Evolutionary conservation across 2,888 invertebrate species (phyloP), one percentile per base, ranked within the genome.

Genomic region (Sicus ferrugineus): DNA sequence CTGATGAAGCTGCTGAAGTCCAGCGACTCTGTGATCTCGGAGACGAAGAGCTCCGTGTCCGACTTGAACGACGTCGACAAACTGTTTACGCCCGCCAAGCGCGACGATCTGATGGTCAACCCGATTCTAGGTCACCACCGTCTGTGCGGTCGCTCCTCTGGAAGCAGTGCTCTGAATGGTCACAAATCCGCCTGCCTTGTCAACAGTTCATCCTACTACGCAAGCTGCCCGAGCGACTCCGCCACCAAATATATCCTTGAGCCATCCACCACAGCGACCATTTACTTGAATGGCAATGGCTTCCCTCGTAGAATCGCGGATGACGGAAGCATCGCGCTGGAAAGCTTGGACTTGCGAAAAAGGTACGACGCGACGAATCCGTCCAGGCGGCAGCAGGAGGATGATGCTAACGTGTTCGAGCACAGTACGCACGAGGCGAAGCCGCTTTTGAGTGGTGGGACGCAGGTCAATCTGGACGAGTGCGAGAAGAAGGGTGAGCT

Each of bases 121-220:
- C 86, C 86, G 46, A 85, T 86, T 68, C 78, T 89, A 50, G 87
- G 89, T 0, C 90, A 90, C 80, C 90, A 90, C 77, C 87, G 89
- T 66, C 84, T 90, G 19, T 90, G 90, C 78, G 90, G 90, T 77
- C 78, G 85, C 9, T 84, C 84, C 1, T 72, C 75, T n/a, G 31
- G 67, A 1, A 67, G 48, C 31, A 58, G 56, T 46, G 31, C 48
- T 70, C 75, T 26, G 23, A 23, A 58, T 42, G 58, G 54, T 31
- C 28, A 50, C 56, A 56, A 19, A 48, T n/a, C 26, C 23, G 34
- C 19, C 23, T 23, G 23, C 61, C 16, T 38, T 11, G 38, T n/a
- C 9, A 23, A 48, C 16, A 26, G 5, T 9, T n/a, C n/a, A n/a
- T n/a, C n/a, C n/a, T 50, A 63, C 48, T 54, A 65, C 34, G 21